Evolutionary conservation across 2,113 vertebrate genomes (phyloP).

Genomic region (Hippocampus comes): DNA sequence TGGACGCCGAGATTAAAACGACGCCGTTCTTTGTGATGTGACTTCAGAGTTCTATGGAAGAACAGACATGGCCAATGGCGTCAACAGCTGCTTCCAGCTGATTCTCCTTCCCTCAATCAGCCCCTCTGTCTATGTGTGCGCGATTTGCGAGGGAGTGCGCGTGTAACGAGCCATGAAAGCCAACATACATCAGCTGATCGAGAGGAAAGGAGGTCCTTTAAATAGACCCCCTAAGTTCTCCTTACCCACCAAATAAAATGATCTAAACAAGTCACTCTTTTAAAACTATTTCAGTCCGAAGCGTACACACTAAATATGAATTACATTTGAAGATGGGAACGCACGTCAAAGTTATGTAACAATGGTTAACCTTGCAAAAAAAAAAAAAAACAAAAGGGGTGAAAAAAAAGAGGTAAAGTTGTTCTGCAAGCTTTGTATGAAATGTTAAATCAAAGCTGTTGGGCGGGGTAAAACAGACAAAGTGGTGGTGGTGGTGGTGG

Average conservation of each 20-base stretch:
- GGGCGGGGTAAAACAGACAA: no score
- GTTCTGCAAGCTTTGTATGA: not conserved
- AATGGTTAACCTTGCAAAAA: no score
- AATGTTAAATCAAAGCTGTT: not conserved
- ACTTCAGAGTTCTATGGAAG: constrained; percentile 17
- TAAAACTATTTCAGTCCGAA: not conserved
- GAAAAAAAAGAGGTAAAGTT: not conserved
- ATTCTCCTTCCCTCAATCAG: constrained; percentile 38
- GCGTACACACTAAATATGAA: not conserved
- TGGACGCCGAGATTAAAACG: not conserved
- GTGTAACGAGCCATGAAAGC: not conserved
- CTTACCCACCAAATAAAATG: not conserved
- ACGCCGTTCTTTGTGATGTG: not conserved
- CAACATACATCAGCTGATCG: not conserved
- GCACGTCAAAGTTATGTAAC: no score
- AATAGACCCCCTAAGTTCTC: not conserved
- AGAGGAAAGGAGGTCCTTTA: not conserved
- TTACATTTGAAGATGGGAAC: not conserved
- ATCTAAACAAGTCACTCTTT: not conserved
- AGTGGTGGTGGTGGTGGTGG: no score
- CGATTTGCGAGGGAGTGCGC: not conserved
- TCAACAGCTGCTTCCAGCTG: constrained; percentile 49
- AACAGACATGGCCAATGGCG: constrained; percentile 40
- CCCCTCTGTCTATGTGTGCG: constrained; percentile 38
- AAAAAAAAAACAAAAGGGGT: no score